Evolutionary conservation across 2,113 vertebrate species (phyloP).

Genomic region (Redunca redunca): DNA sequence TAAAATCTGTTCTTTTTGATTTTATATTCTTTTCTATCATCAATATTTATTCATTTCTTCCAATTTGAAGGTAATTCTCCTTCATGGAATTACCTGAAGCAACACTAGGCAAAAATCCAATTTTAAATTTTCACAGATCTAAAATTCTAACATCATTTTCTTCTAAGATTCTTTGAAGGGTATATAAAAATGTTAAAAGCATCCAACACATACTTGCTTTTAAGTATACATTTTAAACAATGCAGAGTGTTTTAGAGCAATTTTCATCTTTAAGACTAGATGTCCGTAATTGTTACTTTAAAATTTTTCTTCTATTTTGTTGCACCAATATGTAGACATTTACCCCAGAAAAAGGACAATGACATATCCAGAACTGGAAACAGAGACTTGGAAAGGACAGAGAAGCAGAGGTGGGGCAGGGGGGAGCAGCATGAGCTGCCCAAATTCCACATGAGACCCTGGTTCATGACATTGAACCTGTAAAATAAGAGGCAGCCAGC

Average conservation of each 20-base stretch:
- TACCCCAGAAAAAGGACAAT: background rate
- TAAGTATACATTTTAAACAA: background rate
- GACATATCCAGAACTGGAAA: background rate
- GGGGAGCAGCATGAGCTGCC: no score
- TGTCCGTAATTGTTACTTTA: background rate
- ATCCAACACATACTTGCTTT: background rate
- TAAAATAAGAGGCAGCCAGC: background rate
- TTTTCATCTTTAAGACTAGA: background rate
- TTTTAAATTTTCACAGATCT: background rate
- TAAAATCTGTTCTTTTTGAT: background rate
- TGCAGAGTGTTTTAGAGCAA: background rate
- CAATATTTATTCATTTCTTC: background rate
- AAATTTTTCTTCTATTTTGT: background rate
- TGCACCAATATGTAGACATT: background rate
- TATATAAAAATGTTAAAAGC: background rate
- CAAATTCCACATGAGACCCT: background rate
- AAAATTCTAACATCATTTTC: background rate
- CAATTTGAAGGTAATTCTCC: background rate
- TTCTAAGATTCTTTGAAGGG: background rate
- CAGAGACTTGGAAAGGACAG: background rate
- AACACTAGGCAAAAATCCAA: background rate
- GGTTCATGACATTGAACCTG: background rate
- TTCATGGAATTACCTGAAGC: background rate
- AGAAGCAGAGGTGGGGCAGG: background rate
- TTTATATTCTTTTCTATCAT: background rate